Conservation (phyloP, 2,113 vertebrate genomes). For the Pteronura brasiliensis region DNA sequence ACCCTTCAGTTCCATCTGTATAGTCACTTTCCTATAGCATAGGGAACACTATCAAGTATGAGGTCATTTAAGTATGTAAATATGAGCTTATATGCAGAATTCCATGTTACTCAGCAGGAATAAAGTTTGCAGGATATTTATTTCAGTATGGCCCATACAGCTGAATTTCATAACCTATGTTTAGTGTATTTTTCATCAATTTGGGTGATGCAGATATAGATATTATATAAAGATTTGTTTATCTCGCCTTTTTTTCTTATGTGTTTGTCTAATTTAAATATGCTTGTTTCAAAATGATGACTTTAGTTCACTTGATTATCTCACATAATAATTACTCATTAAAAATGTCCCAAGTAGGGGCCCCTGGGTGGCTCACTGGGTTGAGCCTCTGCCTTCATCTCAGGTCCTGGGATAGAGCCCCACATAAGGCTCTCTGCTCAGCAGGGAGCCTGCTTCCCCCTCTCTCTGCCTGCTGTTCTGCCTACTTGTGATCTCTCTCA, state of each 20-base stretch:
- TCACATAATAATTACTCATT: constrained; percentile 35
- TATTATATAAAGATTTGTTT: neutral
- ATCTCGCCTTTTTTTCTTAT: neutral
- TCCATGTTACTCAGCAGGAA: neutral
- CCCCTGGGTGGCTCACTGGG: too few relatives aligned
- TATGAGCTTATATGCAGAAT: neutral
- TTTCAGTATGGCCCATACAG: neutral
- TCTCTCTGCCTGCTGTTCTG: too few relatives aligned
- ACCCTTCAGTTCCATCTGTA: neutral
- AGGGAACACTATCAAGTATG: fast-evolving
- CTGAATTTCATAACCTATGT: neutral
- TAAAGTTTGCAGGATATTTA: neutral
- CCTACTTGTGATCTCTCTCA: too few relatives aligned
- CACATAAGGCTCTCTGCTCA: too few relatives aligned
- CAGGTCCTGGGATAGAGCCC: too few relatives aligned
- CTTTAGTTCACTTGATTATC: constrained; percentile 35
- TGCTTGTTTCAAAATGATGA: neutral
- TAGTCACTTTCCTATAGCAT: neutral
- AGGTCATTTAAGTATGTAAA: too few relatives aligned
- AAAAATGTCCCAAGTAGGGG: neutral
- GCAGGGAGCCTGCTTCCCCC: too few relatives aligned
- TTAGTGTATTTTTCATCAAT: neutral
- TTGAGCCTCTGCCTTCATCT: too few relatives aligned
- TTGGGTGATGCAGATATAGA: neutral
- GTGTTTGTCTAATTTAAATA: neutral